Percentiles rank a stretch among this genome's conserved stretches.
Evolutionary conservation across 2,113 vertebrate species (phyloP).

Genomic region (Amblyopsis rosae): DNA sequence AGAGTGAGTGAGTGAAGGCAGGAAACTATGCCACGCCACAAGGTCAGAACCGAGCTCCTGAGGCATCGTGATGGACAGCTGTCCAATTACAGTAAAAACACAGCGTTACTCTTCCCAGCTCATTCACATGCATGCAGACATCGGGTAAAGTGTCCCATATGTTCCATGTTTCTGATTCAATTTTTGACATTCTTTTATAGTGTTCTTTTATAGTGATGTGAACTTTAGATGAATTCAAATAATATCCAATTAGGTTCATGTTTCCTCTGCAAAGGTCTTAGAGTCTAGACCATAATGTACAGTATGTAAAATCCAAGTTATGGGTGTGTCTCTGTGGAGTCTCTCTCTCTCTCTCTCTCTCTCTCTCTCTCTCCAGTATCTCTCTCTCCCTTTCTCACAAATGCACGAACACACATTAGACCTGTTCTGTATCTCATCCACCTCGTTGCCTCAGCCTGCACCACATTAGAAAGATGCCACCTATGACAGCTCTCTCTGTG

Average conservation of each 20-base stretch:
- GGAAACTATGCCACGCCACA: background rate
- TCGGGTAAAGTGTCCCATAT: background rate
- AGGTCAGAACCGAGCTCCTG: conserved; percentile 1
- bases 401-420: too few relatives aligned
- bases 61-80: background rate
- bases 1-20: background rate
- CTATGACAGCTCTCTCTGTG: conserved; percentile 25
- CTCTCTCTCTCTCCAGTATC: conserved; percentile 5
- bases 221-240: too few relatives aligned
- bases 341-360: conserved; percentile 12
- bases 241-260: too few relatives aligned
- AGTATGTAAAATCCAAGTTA: background rate
- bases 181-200: too few relatives aligned
- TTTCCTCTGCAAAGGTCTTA: background rate
- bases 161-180: background rate
- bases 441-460: background rate
- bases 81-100: conserved; percentile 3
- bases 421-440: background rate
- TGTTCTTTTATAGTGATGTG: too few relatives aligned
- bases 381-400: background rate
- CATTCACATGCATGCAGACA: conserved; percentile 2
- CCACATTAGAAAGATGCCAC: conserved; percentile 14
- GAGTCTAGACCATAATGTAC: background rate
- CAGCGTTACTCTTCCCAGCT: background rate
- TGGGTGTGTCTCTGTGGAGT: background rate